Evolutionary conservation across 2,888 invertebrate genomes (phyloP), one percentile per base, ranked within the genome.

Genomic region (Petrolisthes cinctipes): DNA sequence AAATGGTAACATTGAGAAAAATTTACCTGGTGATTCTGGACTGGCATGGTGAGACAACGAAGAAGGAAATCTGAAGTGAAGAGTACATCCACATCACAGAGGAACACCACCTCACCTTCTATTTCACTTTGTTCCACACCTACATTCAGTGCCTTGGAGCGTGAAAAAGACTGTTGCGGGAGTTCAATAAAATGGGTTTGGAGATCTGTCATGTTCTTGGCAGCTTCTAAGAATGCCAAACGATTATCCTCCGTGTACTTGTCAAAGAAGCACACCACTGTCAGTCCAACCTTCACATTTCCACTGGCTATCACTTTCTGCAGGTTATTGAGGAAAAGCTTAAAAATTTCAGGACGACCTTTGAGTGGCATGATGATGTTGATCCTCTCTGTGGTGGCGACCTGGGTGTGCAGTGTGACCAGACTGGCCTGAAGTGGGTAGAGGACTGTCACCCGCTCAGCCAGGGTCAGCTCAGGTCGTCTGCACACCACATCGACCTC

Each of bases 321-420:
- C 14, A 82, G 68, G 61, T 68, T 82, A n/a, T 6, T n/a, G 17
- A 82, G 53, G 68, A 82, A 68, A 51, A 37, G 51, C 51, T 82
- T 7, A 7, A 82, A 68, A 5, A 53, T 53, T 7, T 82, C 68
- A 20, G 37, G 51, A 14, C 53, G 66, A 11, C 82, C 82, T 9
- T 68, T 17, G 68, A 82, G 82, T 23, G 82, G 82, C 53, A 82
- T 68, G n/a, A 82, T 82, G 53, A 82, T 68, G 82, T 71, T 71
- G 20, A 71, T 71, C n/a, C 17, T 6, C 20, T 71, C 71, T 17
- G 71, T 71, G n/a, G 14, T 71, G 17, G n/a, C 6, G 53, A 68
- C n/a, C 4, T 54, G 56, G 17, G 82, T 68, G 82, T 82, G 82
- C 68, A 23, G 68, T 4, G 68, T 51, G 68, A 82, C 82, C 17